phyloP scores from a whole-genome alignment of 2,888 invertebrate species.

The Cremastinae sp. region DNA sequence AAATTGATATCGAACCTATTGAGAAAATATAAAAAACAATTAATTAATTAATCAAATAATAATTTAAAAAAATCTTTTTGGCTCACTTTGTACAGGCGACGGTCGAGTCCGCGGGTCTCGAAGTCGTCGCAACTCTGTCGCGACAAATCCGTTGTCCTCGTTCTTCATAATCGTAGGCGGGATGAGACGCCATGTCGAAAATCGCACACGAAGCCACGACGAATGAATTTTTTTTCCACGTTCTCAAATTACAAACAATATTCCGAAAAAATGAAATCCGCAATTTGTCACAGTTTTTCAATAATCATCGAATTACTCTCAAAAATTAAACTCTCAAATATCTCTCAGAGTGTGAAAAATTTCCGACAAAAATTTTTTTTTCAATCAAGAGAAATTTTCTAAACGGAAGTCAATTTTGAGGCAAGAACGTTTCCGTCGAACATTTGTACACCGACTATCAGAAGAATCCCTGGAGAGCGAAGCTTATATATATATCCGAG shows the following conservation, averaged over 20 bases:
- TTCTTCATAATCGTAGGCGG: slow-evolving; percentile 77
- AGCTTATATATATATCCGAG: slow-evolving; percentile 71
- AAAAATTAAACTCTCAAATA: not conserved
- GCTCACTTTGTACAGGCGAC: slow-evolving; percentile 69
- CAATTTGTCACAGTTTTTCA: not conserved
- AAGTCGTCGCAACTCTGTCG: slow-evolving; percentile 71
- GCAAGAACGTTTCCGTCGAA: slow-evolving; percentile 37
- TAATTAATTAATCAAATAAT: too few relatives aligned
- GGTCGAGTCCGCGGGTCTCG: slow-evolving; percentile 76
- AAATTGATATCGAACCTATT: too few relatives aligned
- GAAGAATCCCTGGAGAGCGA: slow-evolving; percentile 69
- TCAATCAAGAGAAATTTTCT: not conserved
- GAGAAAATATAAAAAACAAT: too few relatives aligned
- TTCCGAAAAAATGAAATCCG: slow-evolving; percentile 5
- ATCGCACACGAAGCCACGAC: slow-evolving; percentile 62
- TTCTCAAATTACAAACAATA: slow-evolving; percentile 3
- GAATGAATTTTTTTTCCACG: slow-evolving; percentile 36
- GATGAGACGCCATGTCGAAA: slow-evolving; percentile 74
- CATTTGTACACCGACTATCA: slow-evolving; percentile 61
- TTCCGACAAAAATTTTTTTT: slow-evolving; percentile 8
- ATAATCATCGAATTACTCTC: not conserved
- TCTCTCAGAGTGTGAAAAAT: too few relatives aligned
- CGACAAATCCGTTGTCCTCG: slow-evolving; percentile 74
- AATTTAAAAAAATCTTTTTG: not conserved
- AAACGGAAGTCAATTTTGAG: not conserved